Evolutionary conservation across 1,140 invertebrate species (phyloP), one percentile per base, ranked within the genome.

Genomic region (Prorops nasuta): DNA sequence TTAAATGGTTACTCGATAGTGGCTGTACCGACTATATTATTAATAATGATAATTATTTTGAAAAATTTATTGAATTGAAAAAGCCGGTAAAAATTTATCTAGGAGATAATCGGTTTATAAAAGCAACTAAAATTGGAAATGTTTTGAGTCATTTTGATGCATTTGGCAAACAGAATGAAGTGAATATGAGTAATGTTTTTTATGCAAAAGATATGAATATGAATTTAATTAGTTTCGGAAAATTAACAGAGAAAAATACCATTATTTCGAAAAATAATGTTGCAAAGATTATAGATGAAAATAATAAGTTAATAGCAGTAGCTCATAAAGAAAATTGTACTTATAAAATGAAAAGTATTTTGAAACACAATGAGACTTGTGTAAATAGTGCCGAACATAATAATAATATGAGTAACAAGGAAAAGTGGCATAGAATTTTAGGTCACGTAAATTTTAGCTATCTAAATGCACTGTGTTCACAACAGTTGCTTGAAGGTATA

Each of bases 401-500:
- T 9, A 37, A 40, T 31, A 38, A 42, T 10, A 41, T 49, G 19
- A 49, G 19, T 1, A 9, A 8, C 15, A 41, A 40, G 15, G 47
- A 49, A 35, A 49, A 49, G 18, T 49, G 47, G 37, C 47, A 49
- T 18, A 21, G 47, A 32, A 51, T 37, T 14, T 20, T 51, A 44
- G 41, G 49, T 7, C 41, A 43, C 16, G 41, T 43, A 24, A 43
- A 31, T 9, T 43, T 43, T 43, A 31, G 41, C 21, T 24, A 43
- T 43, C 4, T 21, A 31, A 43, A 24, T 31, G 28, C 41, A 43
- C 21, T 24, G 21, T 43, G 22, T 43, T 10, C 4, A 24, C 41
- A 43, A 31, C 34, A 35, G 15, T 35, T 35, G 15, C 14, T 35
- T 4, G 34, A 10, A 4, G 34, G 34, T 35, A 35, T 35, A 8